Percentiles rank a stretch among this genome's conserved stretches.
These are phyloP conservation scores for Cheirogaleus medius DNA, from an alignment of 2,113 vertebrate species.

Conservation along the genomic window DNA sequence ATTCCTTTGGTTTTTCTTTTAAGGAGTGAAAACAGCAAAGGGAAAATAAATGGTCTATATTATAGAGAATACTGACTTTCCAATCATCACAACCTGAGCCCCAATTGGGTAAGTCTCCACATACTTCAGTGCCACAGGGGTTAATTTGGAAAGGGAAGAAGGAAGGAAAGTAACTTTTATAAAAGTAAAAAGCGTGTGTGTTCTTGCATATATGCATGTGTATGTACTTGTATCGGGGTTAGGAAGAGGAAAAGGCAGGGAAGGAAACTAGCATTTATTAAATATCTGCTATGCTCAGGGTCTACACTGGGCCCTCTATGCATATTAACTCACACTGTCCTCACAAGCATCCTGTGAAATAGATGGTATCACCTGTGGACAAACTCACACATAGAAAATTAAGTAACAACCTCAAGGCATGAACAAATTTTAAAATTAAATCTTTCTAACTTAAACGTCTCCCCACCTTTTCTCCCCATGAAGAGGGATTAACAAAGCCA, in stretches of 20 bases:
- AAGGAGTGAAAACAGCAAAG: neutral
- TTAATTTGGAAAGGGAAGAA: neutral
- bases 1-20: neutral
- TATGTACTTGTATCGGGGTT: neutral
- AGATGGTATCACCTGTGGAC: neutral
- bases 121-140: neutral
- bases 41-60: neutral
- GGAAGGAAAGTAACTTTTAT: neutral
- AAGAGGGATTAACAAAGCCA: neutral
- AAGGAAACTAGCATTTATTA: neutral
- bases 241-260: neutral
- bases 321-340: neutral
- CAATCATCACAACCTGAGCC: neutral
- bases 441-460: neutral
- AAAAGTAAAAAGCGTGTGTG: neutral
- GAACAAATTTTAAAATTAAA: neutral
- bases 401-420: neutral
- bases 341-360: neutral
- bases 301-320: too few relatives aligned
- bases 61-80: neutral
- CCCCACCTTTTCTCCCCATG: neutral
- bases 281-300: too few relatives aligned
- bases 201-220: too few relatives aligned
- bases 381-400: neutral
- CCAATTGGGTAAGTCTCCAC: neutral